These are phyloP conservation scores for Diloba caeruleocephala DNA, from an alignment of 2,888 invertebrate genomes.

Conservation along the genomic window DNA sequence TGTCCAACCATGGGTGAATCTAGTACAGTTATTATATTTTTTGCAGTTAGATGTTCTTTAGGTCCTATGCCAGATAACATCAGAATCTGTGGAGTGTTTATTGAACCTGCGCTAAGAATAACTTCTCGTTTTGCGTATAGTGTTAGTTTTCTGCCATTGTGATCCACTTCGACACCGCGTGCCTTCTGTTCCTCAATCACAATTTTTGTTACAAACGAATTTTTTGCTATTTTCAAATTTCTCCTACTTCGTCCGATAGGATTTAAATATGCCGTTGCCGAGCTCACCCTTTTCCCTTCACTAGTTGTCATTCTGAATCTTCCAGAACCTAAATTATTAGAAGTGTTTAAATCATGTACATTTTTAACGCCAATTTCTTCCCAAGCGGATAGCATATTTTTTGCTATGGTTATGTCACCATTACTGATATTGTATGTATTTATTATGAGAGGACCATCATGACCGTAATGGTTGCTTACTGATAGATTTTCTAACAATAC, in stretches of 20 bases:
- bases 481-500: constrained; percentile 10
- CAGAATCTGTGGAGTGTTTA: constrained; percentile 39
- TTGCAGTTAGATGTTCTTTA: constrained; percentile 24
- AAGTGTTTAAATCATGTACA: constrained; percentile 36
- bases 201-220: constrained; percentile 34
- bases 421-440: constrained; percentile 28
- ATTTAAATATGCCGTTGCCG: constrained; percentile 35
- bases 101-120: constrained; percentile 40
- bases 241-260: constrained; percentile 17
- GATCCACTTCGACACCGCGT: constrained; percentile 30
- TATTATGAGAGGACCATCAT: constrained; percentile 39
- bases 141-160: constrained; percentile 8
- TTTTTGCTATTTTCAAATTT: constrained; percentile 40
- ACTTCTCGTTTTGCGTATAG: constrained; percentile 37
- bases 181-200: constrained; percentile 17
- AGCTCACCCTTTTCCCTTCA: constrained; percentile 35
- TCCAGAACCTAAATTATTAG: constrained; percentile 30
- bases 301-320: constrained; percentile 3
- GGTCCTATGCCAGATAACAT: constrained; percentile 53
- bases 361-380: constrained; percentile 37
- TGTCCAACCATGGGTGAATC: constrained; percentile 44
- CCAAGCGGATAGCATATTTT: constrained; percentile 27
- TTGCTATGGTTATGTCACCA: background rate
- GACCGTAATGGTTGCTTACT: constrained; percentile 66
- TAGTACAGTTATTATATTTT: constrained; percentile 18